Base-by-base conservation (phyloP, 2,888 invertebrate species). In the Aleiodes testaceus region DNA sequence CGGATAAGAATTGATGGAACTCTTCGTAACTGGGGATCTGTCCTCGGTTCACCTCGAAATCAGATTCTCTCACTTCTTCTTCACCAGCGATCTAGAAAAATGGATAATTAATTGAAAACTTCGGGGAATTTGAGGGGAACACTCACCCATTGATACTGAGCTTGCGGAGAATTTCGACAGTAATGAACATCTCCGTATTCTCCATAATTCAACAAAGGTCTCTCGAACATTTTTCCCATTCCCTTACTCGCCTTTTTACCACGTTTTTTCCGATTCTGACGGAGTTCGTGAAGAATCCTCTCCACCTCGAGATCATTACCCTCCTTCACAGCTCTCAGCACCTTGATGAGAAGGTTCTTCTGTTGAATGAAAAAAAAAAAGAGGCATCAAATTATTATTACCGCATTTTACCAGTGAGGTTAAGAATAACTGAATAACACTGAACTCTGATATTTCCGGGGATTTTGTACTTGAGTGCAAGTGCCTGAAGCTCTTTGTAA, bases 391-490 rank as follows among this genome's bases (percentile, higher is more conserved):
- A 47, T 16, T n/a, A 65, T 45, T 4, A 3, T 49, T 53, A 5
- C 3, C 50, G 18, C 3, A 68, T 20, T 42, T 45, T 26, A 5
- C 3, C 26, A n/a, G 30, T 3, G 14, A 63, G 44, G 18, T 63
- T 45, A 63, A 63, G 0, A 44, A 6, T 42, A 20, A 22, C 14
- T n/a, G 52, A 14, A 61, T 18, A 63, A 63, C 45, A 63, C 63
- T 49, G 78, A 81, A 86, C 86, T 85, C 85, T 86, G 49, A 86
- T 85, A 76, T 86, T 86, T 50, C 85, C 84, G 52, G 86, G 85
- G 11, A 86, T 80, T n/a, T 79, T 81, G 50, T 85, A 81, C 69
- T 78, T 76, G 20, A 81, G 74, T 63, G 86, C 86, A 49, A 85
- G 71, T 1, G 84, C 82, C 72, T 86, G 86, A 50, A 86, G 78